Conservation (phyloP, 1,140 invertebrate genomes). For the Pseudobourletiella spinata region DNA sequence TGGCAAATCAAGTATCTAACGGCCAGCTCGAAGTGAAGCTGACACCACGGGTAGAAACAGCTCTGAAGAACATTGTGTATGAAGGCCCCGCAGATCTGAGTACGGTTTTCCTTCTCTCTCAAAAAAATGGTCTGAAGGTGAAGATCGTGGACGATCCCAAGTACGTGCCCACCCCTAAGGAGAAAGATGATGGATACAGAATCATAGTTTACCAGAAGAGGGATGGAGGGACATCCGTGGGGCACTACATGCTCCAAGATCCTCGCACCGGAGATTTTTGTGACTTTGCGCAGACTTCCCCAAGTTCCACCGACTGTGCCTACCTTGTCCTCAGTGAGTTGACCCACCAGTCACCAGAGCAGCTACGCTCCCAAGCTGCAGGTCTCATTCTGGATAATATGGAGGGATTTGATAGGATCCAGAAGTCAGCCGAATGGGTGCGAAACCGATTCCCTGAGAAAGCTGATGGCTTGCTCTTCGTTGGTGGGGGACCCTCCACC, state of each 20-base stretch:
- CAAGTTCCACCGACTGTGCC: not conserved
- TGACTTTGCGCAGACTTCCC: too few relatives aligned
- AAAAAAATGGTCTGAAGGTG: not conserved
- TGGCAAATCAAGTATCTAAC: too few relatives aligned
- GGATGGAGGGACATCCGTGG: not conserved
- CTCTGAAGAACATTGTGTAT: not conserved
- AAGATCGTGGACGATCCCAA: conserved; percentile 12
- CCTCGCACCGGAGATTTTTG: not conserved
- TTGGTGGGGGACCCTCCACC: not conserved
- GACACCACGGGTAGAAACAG: not conserved
- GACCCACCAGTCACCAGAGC: not conserved
- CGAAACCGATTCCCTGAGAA: not conserved
- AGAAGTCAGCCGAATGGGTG: not conserved
- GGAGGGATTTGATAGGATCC: not conserved
- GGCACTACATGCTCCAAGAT: not conserved
- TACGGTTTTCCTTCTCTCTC: not conserved
- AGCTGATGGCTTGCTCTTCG: not conserved
- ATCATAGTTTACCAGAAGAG: not conserved
- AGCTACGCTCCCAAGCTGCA: not conserved
- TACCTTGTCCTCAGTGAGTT: not conserved
- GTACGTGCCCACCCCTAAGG: conserved; percentile 5
- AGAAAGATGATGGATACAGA: not conserved
- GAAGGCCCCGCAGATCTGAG: conserved; percentile 4
- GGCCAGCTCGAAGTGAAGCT: too few relatives aligned
- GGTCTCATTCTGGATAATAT: not conserved